phyloP scores from a whole-genome alignment of 2,797 vertebrate species.

The Pantherophis vulpinus region DNA sequence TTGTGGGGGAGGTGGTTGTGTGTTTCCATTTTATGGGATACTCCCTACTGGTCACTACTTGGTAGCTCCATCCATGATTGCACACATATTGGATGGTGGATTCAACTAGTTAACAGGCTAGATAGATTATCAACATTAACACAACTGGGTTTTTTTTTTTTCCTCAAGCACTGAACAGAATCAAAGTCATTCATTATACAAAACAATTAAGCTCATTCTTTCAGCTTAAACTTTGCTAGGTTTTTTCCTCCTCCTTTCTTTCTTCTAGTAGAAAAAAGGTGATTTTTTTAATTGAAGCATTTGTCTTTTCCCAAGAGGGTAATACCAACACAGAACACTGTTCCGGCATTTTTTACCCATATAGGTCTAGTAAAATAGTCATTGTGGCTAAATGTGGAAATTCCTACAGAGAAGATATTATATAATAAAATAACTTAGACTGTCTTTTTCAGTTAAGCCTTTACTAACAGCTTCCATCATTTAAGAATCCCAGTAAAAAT shows the following conservation, averaged over 20 bases:
- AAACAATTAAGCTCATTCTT: conserved; percentile 55
- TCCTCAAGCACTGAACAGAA: conserved; percentile 55
- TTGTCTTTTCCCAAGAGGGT: conserved; percentile 44
- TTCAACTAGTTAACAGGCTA: conserved; percentile 76
- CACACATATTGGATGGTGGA: conserved; percentile 67
- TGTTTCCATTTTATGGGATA: conserved; percentile 64
- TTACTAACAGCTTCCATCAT: neutral
- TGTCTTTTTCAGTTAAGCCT: neutral
- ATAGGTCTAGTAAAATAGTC: neutral
- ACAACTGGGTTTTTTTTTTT: conserved; percentile 50
- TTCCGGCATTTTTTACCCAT: neutral
- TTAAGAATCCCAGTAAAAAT: neutral
- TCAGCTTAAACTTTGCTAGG: conserved; percentile 33
- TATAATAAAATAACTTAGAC: neutral
- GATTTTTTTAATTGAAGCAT: conserved; percentile 50
- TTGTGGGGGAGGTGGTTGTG: conserved; percentile 10
- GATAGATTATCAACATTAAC: conserved; percentile 73
- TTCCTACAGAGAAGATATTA: conserved; percentile 21
- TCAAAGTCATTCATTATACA: conserved; percentile 54
- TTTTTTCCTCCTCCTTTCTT: conserved; percentile 22
- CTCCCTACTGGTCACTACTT: conserved; percentile 67
- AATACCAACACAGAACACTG: conserved; percentile 37
- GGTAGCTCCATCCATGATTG: conserved; percentile 54
- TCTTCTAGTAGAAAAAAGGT: conserved; percentile 44
- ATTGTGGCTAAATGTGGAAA: conserved; percentile 45